Conservation (phyloP, 2,888 invertebrate species). For the Subacronicta megacephala region DNA sequence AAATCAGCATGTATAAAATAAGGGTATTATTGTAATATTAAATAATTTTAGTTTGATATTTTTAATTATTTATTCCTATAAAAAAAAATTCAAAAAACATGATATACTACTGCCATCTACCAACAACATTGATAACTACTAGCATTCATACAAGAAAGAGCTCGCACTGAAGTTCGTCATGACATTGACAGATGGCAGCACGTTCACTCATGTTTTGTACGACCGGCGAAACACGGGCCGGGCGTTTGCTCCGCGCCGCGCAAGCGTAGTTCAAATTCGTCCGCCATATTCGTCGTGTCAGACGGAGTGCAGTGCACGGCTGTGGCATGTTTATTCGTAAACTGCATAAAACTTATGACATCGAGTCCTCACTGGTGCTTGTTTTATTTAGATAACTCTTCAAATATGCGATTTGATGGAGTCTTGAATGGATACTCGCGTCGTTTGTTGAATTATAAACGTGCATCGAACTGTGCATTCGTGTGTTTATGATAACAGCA, state of each 20-base stretch:
- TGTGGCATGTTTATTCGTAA: slow-evolving; percentile 88
- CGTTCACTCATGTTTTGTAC: slow-evolving; percentile 73
- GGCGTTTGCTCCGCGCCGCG: slow-evolving; percentile 62
- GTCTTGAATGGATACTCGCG: slow-evolving; percentile 76
- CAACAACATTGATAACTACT: slow-evolving; percentile 8
- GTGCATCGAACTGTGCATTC: slow-evolving; percentile 87
- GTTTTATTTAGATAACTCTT: slow-evolving; percentile 71
- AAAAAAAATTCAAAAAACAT: no score
- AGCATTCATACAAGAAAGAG: no score
- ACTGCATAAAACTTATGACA: slow-evolving; percentile 82
- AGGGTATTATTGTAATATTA: no score
- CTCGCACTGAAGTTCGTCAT: slow-evolving; percentile 52
- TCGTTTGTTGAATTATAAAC: slow-evolving; percentile 83
- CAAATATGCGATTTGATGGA: slow-evolving; percentile 82
- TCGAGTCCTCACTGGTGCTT: slow-evolving; percentile 78
- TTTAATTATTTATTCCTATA: no score
- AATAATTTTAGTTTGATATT: no score
- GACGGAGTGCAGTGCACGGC: slow-evolving; percentile 87
- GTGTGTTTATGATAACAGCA: slow-evolving; percentile 89
- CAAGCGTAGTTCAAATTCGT: slow-evolving; percentile 89
- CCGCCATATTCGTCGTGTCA: slow-evolving; percentile 90
- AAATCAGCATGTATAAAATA: no score
- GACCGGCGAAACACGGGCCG: slow-evolving; percentile 70
- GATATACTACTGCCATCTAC: slow-evolving; percentile 48
- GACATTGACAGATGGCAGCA: slow-evolving; percentile 70